phyloP scores from a whole-genome alignment of 2,888 invertebrate species.

The Cosmopolites sordidus region DNA sequence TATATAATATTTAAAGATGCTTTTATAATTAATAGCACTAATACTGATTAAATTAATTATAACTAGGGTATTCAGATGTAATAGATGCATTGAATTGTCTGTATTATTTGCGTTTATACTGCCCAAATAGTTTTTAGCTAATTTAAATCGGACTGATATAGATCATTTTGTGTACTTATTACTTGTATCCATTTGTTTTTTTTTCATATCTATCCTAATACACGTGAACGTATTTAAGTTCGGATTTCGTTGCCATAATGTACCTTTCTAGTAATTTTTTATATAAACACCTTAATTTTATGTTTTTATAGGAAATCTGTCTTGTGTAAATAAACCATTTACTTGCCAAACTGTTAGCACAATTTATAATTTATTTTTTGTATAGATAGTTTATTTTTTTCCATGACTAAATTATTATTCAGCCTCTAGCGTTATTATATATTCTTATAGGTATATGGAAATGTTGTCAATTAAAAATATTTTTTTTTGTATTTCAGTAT shows the following conservation, averaged over 20 bases:
- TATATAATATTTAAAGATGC: too few species aligned
- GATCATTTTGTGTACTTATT: background rate
- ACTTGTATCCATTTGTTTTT: too few species aligned
- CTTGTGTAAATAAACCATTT: slow-evolving; percentile 2
- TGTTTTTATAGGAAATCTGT: background rate
- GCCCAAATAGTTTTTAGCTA: background rate
- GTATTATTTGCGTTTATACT: background rate
- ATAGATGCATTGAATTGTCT: too few species aligned
- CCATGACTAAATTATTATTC: background rate
- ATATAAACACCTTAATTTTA: background rate
- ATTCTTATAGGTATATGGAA: too few species aligned
- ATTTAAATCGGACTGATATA: background rate
- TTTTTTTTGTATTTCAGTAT: too few species aligned
- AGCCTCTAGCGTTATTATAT: too few species aligned
- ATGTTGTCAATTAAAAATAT: too few species aligned
- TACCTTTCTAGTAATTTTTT: slow-evolving; percentile 7
- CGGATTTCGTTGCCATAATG: slow-evolving; percentile 14
- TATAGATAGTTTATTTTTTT: slow-evolving; percentile 10
- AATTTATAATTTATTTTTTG: slow-evolving; percentile 9
- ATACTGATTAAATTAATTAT: too few species aligned
- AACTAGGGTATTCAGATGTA: too few species aligned
- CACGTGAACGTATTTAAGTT: background rate
- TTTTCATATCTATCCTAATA: too few species aligned
- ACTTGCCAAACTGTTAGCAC: slow-evolving; percentile 22
- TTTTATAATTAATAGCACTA: too few species aligned